phyloP scores from a whole-genome alignment of 2,888 invertebrate species.

The Catocala fraxini region DNA sequence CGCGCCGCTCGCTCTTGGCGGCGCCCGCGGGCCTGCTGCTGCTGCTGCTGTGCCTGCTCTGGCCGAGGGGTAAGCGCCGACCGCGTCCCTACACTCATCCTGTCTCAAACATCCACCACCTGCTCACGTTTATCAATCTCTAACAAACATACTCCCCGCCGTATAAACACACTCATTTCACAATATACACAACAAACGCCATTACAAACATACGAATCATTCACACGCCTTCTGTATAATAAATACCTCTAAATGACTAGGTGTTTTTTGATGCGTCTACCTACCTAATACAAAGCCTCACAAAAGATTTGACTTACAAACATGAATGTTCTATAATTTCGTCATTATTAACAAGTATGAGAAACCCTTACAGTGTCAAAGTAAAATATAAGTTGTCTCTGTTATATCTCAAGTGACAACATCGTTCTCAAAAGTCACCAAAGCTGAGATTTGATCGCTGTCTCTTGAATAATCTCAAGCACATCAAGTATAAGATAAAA shows the following conservation, averaged over 20 bases:
- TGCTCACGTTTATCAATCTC: not conserved
- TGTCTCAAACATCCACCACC: not conserved
- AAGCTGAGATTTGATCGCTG: constrained; percentile 31
- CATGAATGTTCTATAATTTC: too few relatives aligned
- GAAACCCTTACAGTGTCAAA: not conserved
- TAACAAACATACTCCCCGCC: not conserved
- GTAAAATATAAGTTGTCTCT: constrained; percentile 6
- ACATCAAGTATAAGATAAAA: constrained; percentile 23
- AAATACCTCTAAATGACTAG: too few relatives aligned
- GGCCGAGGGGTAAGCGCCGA: constrained; percentile 78
- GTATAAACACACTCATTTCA: not conserved
- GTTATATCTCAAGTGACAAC: constrained; percentile 25
- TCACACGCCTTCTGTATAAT: not conserved
- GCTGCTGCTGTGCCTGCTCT: constrained; percentile 85
- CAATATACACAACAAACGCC: not conserved
- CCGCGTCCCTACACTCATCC: not conserved
- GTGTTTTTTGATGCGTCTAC: too few relatives aligned
- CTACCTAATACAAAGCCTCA: too few relatives aligned
- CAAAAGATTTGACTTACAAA: too few relatives aligned
- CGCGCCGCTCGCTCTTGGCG: constrained; percentile 86
- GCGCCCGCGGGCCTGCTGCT: constrained; percentile 86
- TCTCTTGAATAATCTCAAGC: constrained; percentile 33
- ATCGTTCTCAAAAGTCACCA: constrained; percentile 14
- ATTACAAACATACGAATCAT: not conserved
- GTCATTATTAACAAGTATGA: not conserved